Conservation (phyloP, 2,113 vertebrate genomes). For the Vidua macroura region DNA sequence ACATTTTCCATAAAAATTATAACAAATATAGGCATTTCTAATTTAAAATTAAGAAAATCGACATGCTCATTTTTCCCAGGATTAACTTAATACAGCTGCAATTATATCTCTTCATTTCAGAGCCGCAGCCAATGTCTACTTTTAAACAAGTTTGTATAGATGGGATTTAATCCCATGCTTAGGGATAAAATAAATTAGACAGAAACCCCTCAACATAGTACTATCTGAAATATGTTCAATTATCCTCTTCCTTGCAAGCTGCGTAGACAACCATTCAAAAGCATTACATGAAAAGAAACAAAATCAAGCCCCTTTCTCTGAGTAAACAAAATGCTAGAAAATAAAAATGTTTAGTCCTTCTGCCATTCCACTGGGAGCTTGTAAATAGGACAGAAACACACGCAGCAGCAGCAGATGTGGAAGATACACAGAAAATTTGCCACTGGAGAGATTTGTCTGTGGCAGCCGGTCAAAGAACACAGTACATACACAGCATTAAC, state of each 20-base stretch:
- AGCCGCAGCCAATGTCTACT: background rate
- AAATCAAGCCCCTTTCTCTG: background rate
- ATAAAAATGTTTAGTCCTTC: background rate
- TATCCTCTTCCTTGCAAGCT: background rate
- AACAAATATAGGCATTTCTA: slow-evolving; percentile 27
- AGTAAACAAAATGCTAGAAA: background rate
- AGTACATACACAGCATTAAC: background rate
- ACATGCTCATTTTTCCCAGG: slow-evolving; percentile 11
- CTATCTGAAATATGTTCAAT: background rate
- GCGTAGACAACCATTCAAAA: background rate
- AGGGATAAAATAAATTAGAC: background rate
- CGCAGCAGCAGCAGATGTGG: background rate
- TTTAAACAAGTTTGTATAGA: background rate
- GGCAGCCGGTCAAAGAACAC: background rate
- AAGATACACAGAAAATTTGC: background rate
- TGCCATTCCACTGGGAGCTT: background rate
- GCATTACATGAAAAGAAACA: background rate
- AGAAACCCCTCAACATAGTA: background rate
- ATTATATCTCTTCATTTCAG: slow-evolving; percentile 18
- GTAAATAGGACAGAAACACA: background rate
- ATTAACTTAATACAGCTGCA: slow-evolving; percentile 21
- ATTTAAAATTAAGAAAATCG: slow-evolving; percentile 37
- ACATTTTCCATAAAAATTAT: slow-evolving; percentile 1
- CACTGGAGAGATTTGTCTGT: background rate
- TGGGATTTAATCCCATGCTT: background rate